phyloP scores from a whole-genome alignment of 1,140 invertebrate species.

The Drosophila guanche region DNA sequence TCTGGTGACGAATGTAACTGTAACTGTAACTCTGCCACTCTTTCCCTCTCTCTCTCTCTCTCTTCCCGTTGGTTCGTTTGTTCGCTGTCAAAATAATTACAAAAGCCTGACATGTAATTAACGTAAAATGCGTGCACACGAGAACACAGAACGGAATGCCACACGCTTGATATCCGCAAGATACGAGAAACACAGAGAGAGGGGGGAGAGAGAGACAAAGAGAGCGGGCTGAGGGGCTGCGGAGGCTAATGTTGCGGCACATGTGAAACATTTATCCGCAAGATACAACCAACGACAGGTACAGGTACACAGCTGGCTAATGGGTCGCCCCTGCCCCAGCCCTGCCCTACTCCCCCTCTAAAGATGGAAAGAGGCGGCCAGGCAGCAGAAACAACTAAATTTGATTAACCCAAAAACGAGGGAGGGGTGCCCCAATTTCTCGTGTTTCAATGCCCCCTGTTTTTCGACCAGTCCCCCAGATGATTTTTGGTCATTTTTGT shows the following conservation, averaged over 20 bases:
- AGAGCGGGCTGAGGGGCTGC: too few species aligned
- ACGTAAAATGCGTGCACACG: constrained; percentile 63
- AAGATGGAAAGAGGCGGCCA: constrained; percentile 16
- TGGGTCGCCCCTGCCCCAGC: constrained; percentile 18
- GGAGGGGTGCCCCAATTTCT: constrained; percentile 28
- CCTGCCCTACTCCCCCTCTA: constrained; percentile 5
- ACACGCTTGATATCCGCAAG: constrained; percentile 49
- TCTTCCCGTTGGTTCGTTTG: background rate
- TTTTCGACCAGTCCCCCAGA: constrained; percentile 12
- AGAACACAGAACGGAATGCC: constrained; percentile 2
- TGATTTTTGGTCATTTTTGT: constrained; percentile 28
- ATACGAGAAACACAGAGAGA: constrained; percentile 22
- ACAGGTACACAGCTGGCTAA: constrained; percentile 49
- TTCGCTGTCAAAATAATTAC: constrained; percentile 77
- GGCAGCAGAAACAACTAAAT: constrained; percentile 49
- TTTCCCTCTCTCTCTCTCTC: background rate
- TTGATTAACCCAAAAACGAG: constrained; percentile 74
- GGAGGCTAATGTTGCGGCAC: constrained; percentile 6
- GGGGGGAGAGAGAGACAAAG: background rate
- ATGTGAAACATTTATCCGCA: constrained; percentile 18
- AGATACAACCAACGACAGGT: background rate
- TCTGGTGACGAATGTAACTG: constrained; percentile 56
- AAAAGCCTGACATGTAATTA: constrained; percentile 76
- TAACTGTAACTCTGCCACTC: constrained; percentile 14
- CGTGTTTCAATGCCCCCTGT: constrained; percentile 6